phyloP scores from a whole-genome alignment of 2,888 invertebrate genomes.

The Erebia epiphron region DNA sequence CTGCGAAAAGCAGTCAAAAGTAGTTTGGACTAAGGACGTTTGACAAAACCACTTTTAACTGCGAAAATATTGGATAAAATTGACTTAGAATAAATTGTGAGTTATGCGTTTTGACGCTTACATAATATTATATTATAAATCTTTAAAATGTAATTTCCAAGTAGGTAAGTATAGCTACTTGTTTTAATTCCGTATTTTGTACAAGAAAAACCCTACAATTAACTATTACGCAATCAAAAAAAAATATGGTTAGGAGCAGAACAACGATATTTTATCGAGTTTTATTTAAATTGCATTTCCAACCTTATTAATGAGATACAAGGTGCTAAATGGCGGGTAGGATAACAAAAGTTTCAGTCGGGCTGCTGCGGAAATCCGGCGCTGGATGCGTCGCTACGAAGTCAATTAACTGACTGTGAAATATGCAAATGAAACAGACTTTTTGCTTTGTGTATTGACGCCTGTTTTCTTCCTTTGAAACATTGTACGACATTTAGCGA shows the following conservation, averaged over 20 bases:
- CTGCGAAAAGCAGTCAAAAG: too few species aligned
- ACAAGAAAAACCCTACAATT: neutral
- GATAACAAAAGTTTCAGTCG: constrained; percentile 31
- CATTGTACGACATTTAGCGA: constrained; percentile 30
- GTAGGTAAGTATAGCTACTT: neutral
- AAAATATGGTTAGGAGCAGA: constrained; percentile 28
- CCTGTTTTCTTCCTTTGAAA: constrained; percentile 41
- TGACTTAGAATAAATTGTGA: too few species aligned
- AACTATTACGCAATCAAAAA: constrained; percentile 20
- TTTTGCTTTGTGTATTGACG: constrained; percentile 43
- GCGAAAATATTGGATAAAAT: too few species aligned
- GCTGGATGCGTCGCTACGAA: constrained; percentile 52
- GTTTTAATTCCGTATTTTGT: neutral
- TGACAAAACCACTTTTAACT: too few species aligned
- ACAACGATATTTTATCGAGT: constrained; percentile 34
- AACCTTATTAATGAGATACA: constrained; percentile 19
- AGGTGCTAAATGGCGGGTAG: constrained; percentile 25
- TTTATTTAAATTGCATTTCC: neutral
- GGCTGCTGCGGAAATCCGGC: constrained; percentile 45
- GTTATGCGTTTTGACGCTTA: too few species aligned
- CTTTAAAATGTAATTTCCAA: neutral
- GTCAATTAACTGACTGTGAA: constrained; percentile 67
- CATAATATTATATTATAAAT: too few species aligned
- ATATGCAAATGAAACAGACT: constrained; percentile 59
- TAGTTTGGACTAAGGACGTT: too few species aligned